Percentiles rank a stretch among this genome's conserved stretches.
Evolutionary conservation across 2,888 invertebrate species (phyloP).

Genomic region (Nasonia oneida): DNA sequence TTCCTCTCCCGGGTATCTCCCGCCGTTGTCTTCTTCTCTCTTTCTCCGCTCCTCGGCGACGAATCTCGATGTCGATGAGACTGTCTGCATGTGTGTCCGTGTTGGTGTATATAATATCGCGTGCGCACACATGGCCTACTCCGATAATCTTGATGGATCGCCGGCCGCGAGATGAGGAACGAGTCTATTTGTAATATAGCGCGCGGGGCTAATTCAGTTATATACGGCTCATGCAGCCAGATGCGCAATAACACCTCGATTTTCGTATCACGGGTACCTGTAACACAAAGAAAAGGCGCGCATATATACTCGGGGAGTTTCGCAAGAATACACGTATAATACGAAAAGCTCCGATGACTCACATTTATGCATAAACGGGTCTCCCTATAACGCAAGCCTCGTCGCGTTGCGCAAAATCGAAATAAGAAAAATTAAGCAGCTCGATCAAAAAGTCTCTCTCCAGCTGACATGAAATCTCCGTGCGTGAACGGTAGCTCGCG

Average conservation of each 20-base stretch:
- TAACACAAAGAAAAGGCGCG: slow-evolving; percentile 23
- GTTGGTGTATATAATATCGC: background rate
- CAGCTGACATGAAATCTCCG: slow-evolving; percentile 10
- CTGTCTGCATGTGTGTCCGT: background rate
- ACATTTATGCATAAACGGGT: background rate
- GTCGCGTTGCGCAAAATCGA: slow-evolving; percentile 20
- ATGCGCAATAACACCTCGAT: background rate
- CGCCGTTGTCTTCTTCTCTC: background rate
- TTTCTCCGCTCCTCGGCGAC: background rate
- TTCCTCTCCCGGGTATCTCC: slow-evolving; percentile 20
- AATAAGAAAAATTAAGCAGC: slow-evolving; percentile 11
- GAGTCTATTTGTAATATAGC: slow-evolving; percentile 51
- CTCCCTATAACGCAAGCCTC: background rate
- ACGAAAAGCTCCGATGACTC: slow-evolving; percentile 52
- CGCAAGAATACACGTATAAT: slow-evolving; percentile 46
- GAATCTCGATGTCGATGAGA: slow-evolving; percentile 41
- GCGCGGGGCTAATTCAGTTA: slow-evolving; percentile 54
- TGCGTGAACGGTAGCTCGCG: background rate
- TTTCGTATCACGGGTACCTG: background rate
- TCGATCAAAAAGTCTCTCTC: slow-evolving; percentile 35
- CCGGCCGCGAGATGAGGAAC: slow-evolving; percentile 43
- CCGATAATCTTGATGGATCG: slow-evolving; percentile 68
- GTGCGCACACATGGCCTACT: slow-evolving; percentile 54
- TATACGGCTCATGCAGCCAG: background rate
- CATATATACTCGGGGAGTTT: slow-evolving; percentile 33